phyloP scores from a whole-genome alignment of 2,797 vertebrate species.

The Cossypha niveicapilla region DNA sequence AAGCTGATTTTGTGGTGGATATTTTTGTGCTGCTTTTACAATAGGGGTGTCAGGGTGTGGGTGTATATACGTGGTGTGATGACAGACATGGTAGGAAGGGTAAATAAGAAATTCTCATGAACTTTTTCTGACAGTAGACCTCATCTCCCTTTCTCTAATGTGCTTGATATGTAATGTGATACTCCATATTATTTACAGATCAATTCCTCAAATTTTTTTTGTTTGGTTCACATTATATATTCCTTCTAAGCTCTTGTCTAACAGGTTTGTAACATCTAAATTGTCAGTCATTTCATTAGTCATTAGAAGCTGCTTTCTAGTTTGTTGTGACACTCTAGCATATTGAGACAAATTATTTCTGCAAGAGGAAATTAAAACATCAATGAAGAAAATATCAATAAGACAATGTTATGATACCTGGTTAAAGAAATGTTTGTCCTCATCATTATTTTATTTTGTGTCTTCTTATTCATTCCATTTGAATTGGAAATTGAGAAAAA shows the following conservation, averaged over 20 bases:
- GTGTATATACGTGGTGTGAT: neutral
- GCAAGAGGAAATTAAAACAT: slow-evolving; percentile 3
- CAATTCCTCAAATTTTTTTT: neutral
- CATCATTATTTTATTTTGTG: neutral
- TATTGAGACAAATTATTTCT: slow-evolving; percentile 2
- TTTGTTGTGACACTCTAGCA: neutral
- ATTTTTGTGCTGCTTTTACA: slow-evolving; percentile 1
- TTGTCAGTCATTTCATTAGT: slow-evolving; percentile 1
- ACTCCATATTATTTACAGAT: neutral
- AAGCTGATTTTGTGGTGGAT: neutral
- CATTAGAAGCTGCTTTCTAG: slow-evolving; percentile 8
- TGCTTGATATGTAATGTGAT: neutral
- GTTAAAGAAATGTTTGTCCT: neutral
- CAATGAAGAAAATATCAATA: neutral
- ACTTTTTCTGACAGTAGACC: neutral
- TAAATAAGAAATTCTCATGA: neutral
- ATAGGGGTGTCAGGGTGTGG: neutral
- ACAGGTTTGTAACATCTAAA: neutral
- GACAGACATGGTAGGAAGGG: neutral
- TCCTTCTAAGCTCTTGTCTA: neutral
- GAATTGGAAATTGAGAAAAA: neutral
- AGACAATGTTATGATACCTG: neutral
- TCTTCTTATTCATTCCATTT: neutral
- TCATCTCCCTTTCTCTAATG: neutral
- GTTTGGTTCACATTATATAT: neutral